These are phyloP conservation scores for Lynx canadensis DNA, from an alignment of 2,113 vertebrate species.

Conservation along the genomic window DNA sequence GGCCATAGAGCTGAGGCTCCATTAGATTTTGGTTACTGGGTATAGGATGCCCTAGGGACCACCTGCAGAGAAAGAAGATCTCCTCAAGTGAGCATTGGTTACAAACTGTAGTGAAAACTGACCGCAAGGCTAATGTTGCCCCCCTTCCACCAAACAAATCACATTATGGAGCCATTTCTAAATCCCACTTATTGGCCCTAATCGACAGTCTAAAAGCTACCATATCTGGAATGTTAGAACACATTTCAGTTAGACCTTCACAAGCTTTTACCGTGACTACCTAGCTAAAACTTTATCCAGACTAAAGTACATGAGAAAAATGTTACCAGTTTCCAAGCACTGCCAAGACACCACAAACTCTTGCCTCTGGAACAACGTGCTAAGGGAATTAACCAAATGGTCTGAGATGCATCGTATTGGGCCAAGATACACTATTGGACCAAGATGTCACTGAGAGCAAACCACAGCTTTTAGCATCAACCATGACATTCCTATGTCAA, in stretches of 20 bases:
- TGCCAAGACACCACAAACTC: background rate
- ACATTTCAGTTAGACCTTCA: background rate
- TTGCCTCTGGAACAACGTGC: background rate
- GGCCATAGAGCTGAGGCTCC: background rate
- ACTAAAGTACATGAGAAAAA: background rate
- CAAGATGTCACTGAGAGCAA: slow-evolving; percentile 13
- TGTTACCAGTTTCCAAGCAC: background rate
- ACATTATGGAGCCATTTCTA: background rate
- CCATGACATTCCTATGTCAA: background rate
- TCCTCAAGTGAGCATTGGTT: background rate
- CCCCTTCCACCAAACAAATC: background rate
- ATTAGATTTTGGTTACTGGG: background rate
- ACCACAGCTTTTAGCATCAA: background rate
- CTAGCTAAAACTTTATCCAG: background rate
- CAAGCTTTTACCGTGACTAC: background rate
- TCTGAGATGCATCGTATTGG: background rate
- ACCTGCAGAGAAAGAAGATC: background rate
- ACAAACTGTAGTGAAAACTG: background rate
- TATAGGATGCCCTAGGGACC: background rate
- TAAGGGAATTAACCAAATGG: background rate
- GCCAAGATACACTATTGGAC: slow-evolving; percentile 16
- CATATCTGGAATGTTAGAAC: background rate
- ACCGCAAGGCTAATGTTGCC: background rate
- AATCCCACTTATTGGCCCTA: background rate
- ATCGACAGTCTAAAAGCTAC: background rate